A percentile compares a stretch with the other conserved stretches of the same genome.
These are phyloP conservation scores for Urocolius indicus DNA, from an alignment of 2,113 vertebrate species.

Conservation along the genomic window DNA sequence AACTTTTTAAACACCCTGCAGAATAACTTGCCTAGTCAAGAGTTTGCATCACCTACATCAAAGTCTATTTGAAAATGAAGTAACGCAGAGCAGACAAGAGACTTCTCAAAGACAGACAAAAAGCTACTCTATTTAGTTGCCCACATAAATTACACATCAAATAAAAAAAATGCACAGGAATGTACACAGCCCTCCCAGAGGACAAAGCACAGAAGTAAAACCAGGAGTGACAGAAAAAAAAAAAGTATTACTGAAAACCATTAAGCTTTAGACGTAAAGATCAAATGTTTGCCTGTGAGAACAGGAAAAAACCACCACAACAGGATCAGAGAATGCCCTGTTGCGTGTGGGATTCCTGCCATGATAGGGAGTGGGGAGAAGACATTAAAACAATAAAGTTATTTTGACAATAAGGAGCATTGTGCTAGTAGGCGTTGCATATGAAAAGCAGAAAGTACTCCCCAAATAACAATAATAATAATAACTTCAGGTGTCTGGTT, in stretches of 20 bases:
- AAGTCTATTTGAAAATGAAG: not conserved
- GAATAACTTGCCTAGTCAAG: not conserved
- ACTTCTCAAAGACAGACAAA: not conserved
- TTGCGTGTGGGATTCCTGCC: not conserved
- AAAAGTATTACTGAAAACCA: not conserved
- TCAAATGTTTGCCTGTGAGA: not conserved
- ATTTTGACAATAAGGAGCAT: not conserved
- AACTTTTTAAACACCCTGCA: not conserved
- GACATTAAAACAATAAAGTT: not conserved
- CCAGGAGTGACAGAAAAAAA: not conserved
- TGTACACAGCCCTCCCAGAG: not conserved
- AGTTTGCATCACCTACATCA: not conserved
- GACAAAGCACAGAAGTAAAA: not conserved
- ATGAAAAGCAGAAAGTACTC: not conserved
- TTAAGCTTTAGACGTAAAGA: not conserved
- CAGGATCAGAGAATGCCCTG: not conserved
- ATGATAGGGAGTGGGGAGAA: not conserved
- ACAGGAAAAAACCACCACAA: not conserved
- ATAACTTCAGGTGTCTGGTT: not conserved
- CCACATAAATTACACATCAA: not conserved
- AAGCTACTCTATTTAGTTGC: not conserved
- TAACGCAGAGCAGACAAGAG: not conserved
- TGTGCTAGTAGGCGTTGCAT: not conserved
- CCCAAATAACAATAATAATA: not conserved
- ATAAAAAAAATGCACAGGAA: not conserved